Conservation (phyloP, 2,797 vertebrate species). For the Anas georgica region DNA sequence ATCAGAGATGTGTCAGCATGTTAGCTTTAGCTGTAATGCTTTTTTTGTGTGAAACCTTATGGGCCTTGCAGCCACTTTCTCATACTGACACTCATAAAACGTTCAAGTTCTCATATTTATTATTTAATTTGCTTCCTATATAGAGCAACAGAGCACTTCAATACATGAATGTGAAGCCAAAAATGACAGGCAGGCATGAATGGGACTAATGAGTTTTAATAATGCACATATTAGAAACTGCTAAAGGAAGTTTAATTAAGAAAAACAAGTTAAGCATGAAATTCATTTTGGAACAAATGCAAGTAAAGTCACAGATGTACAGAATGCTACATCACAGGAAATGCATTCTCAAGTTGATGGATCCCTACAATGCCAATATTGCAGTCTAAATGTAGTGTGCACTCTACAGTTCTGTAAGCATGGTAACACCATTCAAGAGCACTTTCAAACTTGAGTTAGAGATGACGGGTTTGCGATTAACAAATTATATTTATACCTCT, state of each 20-base stretch:
- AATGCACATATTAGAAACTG: constrained; percentile 72
- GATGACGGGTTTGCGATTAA: constrained; percentile 16
- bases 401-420: constrained; percentile 3
- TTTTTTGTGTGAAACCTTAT: constrained; percentile 80
- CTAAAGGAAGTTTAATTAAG: constrained; percentile 82
- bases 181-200: constrained; percentile 71
- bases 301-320: constrained; percentile 67
- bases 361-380: constrained; percentile 16
- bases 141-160: constrained; percentile 60
- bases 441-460: constrained; percentile 12
- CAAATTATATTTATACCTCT: constrained; percentile 24
- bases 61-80: constrained; percentile 76
- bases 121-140: constrained; percentile 77
- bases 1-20: constrained; percentile 79
- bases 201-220: constrained; percentile 80
- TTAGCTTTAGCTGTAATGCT: constrained; percentile 75
- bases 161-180: constrained; percentile 62
- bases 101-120: constrained; percentile 75
- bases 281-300: constrained; percentile 73
- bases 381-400: constrained; percentile 29
- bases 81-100: constrained; percentile 75
- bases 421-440: constrained; percentile 26
- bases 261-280: constrained; percentile 80
- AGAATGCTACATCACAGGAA: constrained; percentile 51
- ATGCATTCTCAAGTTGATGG: constrained; percentile 46